Evolutionary conservation across 1,140 invertebrate genomes (phyloP), one percentile per base, ranked within the genome.

Genomic region (Littorina saxatilis): DNA sequence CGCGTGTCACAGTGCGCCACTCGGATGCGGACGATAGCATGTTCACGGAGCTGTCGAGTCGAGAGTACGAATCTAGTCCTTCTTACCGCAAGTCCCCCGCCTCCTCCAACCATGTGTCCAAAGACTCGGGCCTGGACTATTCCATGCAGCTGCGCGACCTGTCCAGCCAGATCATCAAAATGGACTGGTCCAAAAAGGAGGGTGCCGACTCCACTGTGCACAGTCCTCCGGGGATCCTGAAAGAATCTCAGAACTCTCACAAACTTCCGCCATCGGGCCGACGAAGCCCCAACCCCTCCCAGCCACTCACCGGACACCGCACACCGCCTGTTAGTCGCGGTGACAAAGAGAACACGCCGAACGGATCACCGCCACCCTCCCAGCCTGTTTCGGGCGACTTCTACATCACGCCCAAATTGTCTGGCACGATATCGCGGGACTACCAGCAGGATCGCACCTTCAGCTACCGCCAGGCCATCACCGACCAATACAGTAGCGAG

Each of bases 11-110:
- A 23, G 84, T 89, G 15, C 82, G 88, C 63, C 87, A 88, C 61
- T 88, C 87, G n/a, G 85, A 87, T 78, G 87, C 87, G 2, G 85
- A 82, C 32, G 88, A 87, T 37, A 83, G 82, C 74, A 79, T 86
- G 70, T 83, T 87, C 50, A 86, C 85, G 17, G 82, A 80, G 50
- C 78, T 88, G 15, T 85, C 86, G 5, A 82, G 79, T 47, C 79
- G 72, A n/a, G 83, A 84, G 13, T 70, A 29, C 32, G 74, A 81
- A 23, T 70, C 40, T 29, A 61, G 61, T 35, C 79, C 37, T 15
- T 70, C 27, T 43, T 37, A 73, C 66, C 23, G 50, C 50, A 32
- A 47, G 63, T 61, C 76, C 66, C 43, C 43, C 2, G 17, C 70
- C 68, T 23, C 37, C 17, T 3, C 3, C 68, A 50, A 40, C 52